Evolutionary conservation across 2,113 vertebrate species (phyloP), one percentile per base, ranked within the genome.

Genomic region (Campylorhamphus procurvoides): DNA sequence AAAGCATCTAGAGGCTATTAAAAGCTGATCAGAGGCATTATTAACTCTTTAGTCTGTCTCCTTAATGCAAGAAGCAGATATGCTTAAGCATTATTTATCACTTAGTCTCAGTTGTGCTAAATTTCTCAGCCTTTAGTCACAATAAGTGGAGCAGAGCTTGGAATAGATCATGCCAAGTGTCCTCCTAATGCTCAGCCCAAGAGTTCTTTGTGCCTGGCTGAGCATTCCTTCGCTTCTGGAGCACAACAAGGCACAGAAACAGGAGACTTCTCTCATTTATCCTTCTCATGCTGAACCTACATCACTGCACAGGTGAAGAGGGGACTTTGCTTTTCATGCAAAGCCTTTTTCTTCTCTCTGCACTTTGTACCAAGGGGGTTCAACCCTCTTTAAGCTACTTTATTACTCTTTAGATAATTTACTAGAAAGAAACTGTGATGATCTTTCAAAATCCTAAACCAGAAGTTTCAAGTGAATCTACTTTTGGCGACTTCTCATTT

Each of bases 31-130:
- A 66, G 76, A 92, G 86, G 73, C 46, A 74, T 95, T 93, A 85
- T 96, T 95, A 97, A 97, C 89, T 96, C 94, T 95, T 96, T 87
- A 83, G 62, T 73, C 72, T 81, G 89, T 68, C 94, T 91, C 84
- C 50, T 73, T 78, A 92, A 72, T 52, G 87, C 84, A 82, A 79
- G 82, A 6, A 94, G 86, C 60, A 75, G 62, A 64, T 59, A 42
- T 62, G 80, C 76, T 87, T 29, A 14, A 58, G 92, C 67, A 3
- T 94, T 93, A 92, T 97, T 95, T 93, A 55, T 84, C 78, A 14
- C 40, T 87, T 68, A 23, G 40, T 67, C 93, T 94, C 76, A 56
- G 55, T 42, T 46, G 89, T 85, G 85, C 89, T 89, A 86, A 52
- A 63, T 89, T 93, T 73, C 78, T 92, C 91, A 60, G 77, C 64